These are phyloP conservation scores for Diplodus puntazzo DNA, from an alignment of 2,797 vertebrate genomes.

Conservation along the genomic window DNA sequence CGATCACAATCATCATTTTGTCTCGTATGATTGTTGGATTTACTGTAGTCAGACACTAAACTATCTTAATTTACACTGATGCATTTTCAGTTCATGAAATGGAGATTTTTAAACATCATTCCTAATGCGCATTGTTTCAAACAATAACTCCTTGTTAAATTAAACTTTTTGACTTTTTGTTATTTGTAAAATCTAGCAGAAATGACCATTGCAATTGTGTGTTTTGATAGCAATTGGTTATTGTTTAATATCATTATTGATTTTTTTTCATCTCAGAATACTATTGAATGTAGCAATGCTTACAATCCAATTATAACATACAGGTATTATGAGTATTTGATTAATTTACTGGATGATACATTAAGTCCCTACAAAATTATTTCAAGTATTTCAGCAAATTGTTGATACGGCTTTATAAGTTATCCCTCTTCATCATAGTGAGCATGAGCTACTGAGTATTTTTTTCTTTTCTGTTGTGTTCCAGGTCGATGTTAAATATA, in stretches of 20 bases:
- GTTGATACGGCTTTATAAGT: neutral
- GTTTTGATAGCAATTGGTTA: neutral
- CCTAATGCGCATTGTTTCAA: neutral
- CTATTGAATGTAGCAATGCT: neutral
- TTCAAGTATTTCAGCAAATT: neutral
- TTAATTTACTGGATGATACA: neutral
- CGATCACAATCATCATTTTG: neutral
- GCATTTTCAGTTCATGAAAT: neutral
- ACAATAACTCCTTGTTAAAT: neutral
- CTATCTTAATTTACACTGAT: too few species aligned
- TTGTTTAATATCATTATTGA: neutral
- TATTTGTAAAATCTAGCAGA: neutral
- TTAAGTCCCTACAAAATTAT: too few species aligned
- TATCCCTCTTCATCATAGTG: neutral
- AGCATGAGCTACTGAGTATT: neutral
- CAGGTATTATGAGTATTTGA: neutral
- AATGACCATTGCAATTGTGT: neutral
- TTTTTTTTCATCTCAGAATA: neutral
- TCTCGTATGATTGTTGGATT: too few species aligned
- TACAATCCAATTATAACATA: neutral
- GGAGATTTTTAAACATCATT: neutral
- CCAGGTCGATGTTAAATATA: constrained; percentile 17
- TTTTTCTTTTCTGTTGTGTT: neutral
- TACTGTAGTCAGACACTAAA: neutral
- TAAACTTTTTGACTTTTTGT: neutral